Conservation (phyloP, 2,113 vertebrate species). For the Spea bombifrons region DNA sequence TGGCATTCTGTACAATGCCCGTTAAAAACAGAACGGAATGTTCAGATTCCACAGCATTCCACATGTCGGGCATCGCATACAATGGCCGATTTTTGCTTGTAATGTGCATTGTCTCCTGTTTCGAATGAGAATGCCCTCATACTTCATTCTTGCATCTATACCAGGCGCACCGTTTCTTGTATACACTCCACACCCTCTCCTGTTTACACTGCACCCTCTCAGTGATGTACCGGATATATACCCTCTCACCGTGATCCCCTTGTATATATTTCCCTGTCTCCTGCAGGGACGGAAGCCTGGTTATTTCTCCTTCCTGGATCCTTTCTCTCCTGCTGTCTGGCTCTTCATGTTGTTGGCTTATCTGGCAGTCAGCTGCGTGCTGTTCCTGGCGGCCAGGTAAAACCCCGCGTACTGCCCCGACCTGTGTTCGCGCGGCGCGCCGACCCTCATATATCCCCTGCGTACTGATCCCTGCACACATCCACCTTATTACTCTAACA, state of each 20-base stretch:
- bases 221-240: slow-evolving; percentile 7
- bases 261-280: slow-evolving; percentile 43
- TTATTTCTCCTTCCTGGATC: slow-evolving; percentile 93
- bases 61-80: no score
- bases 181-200: neutral
- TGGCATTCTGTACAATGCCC: no score
- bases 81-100: no score
- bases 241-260: neutral
- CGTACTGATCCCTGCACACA: neutral
- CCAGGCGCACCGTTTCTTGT: no score
- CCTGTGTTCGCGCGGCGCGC: neutral
- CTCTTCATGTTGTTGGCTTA: slow-evolving; percentile 93
- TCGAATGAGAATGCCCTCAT: no score
- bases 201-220: neutral
- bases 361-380: slow-evolving; percentile 88
- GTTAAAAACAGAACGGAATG: no score
- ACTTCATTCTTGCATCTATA: no score
- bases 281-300: slow-evolving; percentile 84
- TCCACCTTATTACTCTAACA: neutral
- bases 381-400: slow-evolving; percentile 89
- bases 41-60: no score
- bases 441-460: neutral
- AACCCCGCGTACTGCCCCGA: slow-evolving; percentile 6
- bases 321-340: slow-evolving; percentile 92
- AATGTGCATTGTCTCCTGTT: no score